phyloP scores from a whole-genome alignment of 2,888 invertebrate genomes.

The Diogma glabrata region DNA sequence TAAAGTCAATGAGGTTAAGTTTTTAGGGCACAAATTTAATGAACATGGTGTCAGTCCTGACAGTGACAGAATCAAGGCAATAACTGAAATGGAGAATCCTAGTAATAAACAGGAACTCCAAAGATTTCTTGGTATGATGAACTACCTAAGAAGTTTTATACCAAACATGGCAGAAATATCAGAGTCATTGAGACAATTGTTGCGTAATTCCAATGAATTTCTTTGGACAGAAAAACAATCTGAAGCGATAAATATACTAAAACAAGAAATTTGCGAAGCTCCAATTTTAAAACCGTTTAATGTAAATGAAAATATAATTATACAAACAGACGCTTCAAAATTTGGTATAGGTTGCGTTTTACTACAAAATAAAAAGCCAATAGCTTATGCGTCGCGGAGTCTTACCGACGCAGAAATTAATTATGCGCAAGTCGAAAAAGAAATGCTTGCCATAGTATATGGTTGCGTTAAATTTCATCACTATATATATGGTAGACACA shows the following conservation, averaged over 20 bases:
- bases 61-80: slow-evolving; percentile 12
- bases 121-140: slow-evolving; percentile 16
- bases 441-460: neutral
- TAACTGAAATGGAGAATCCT: slow-evolving; percentile 13
- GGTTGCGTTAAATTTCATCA: neutral
- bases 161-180: slow-evolving; percentile 17
- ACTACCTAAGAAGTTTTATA: slow-evolving; percentile 20
- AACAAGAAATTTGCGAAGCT: neutral
- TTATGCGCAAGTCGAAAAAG: neutral
- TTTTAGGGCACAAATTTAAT: slow-evolving; percentile 13
- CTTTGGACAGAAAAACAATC: neutral
- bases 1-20: slow-evolving; percentile 9
- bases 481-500: slow-evolving; percentile 13
- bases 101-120: slow-evolving; percentile 10
- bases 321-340: neutral
- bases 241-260: neutral
- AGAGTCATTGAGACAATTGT: no score
- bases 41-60: slow-evolving; percentile 11
- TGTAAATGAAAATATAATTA: neutral
- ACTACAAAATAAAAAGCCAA: neutral
- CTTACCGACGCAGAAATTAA: neutral
- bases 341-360: neutral
- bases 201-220: no score
- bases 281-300: neutral
- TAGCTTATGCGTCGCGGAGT: neutral